These are phyloP conservation scores for Tupiocoris notatus DNA, from an alignment of 2,888 invertebrate genomes.

Conservation along the genomic window DNA sequence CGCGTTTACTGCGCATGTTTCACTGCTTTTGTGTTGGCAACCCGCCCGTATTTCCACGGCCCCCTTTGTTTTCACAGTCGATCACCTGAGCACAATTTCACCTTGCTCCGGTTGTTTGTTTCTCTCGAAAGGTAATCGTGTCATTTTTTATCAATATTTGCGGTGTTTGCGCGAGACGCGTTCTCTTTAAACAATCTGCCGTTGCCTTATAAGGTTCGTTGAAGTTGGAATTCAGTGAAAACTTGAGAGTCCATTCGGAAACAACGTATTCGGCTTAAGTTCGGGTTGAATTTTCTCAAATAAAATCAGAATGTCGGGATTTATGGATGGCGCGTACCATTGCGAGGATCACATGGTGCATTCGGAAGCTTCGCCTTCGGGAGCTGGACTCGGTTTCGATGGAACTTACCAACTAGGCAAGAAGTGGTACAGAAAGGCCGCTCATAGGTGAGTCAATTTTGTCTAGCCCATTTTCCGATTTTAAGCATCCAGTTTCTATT, in stretches of 20 bases:
- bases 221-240: too few relatives aligned
- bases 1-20: neutral
- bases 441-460: constrained; percentile 24
- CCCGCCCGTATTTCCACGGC: neutral
- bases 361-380: neutral
- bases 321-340: constrained; percentile 8
- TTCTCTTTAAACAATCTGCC: too few relatives aligned
- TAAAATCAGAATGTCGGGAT: neutral
- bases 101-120: neutral
- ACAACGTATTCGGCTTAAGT: neutral
- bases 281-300: neutral
- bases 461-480: neutral
- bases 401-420: constrained; percentile 17
- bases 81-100: neutral
- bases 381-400: neutral
- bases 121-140: neutral
- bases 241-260: too few relatives aligned
- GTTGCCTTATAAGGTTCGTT: too few relatives aligned
- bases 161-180: neutral
- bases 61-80: neutral
- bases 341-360: constrained; percentile 18
- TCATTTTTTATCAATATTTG: too few relatives aligned
- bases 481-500: neutral
- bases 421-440: constrained; percentile 35
- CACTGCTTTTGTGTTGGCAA: neutral